Evolutionary conservation across 2,888 invertebrate genomes (phyloP).

Genomic region (Nesidiocoris tenuis): DNA sequence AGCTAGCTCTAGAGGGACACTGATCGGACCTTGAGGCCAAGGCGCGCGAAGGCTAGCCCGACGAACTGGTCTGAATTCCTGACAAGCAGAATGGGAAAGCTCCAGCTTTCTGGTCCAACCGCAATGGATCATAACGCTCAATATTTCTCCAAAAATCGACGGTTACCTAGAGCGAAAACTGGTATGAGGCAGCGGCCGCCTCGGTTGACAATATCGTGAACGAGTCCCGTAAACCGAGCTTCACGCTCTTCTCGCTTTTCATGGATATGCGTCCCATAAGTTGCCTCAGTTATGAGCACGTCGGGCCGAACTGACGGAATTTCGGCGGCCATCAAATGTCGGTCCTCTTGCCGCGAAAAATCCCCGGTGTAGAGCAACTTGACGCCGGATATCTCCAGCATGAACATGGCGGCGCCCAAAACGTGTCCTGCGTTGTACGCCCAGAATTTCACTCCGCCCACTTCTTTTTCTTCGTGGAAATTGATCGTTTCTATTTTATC

Average conservation of each 20-base stretch:
- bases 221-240: conserved; percentile 83
- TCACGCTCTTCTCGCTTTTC: conserved; percentile 97
- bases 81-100: no score
- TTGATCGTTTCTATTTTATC: conserved; percentile 98
- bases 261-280: conserved; percentile 98
- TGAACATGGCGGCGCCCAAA: conserved; percentile 99
- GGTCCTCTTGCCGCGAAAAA: conserved; percentile 96
- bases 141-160: no score
- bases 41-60: no score
- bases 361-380: conserved; percentile 96
- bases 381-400: conserved; percentile 99
- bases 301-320: conserved; percentile 95
- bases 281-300: conserved; percentile 96
- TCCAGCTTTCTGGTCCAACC: no score
- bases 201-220: conserved; percentile 92
- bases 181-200: conserved; percentile 99
- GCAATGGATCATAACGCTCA: no score
- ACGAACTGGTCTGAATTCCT: no score
- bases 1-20: no score
- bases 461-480: conserved; percentile 95
- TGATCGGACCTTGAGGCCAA: no score
- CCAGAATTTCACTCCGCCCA: conserved; percentile 96
- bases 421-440: conserved; percentile 99
- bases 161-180: conserved; percentile 88
- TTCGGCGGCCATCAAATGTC: conserved; percentile 99